Base-by-base conservation (phyloP, 2,113 vertebrate species). In the Callospermophilus lateralis region DNA sequence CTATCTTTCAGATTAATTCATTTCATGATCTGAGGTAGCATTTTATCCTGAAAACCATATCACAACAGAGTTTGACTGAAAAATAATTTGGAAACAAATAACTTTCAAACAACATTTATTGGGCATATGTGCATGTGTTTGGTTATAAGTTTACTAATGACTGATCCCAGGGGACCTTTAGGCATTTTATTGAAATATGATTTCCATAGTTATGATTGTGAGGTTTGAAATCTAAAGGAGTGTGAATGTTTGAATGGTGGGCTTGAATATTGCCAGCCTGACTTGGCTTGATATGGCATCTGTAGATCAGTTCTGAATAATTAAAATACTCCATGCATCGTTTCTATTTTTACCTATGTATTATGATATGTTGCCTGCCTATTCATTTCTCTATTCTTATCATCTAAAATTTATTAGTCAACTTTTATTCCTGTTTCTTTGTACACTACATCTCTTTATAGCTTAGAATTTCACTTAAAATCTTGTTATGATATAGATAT, bases 311-410 rank as follows among this genome's bases (percentile, higher is more conserved):
- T 1, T 53, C 30, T 77, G n/a, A 3, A 79, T 6, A 80, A 32
- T 0, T 17, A 61, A n/a, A 48, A 20, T 72, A 2, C 68, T 51
- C 28, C 42, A 63, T 68, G 76, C 22, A 17, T 26, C 42, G 15
- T 90, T 86, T 73, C 42, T 89, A 39, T 86, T 96, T 95, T 77
- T 48, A 91, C 70, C 24, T 76, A 2, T 67, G 4, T 81, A 45
- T 76, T 61, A 32, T 79, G 67, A 19, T 51, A 51, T 51, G 26
- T 6, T 70, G 11, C 3, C 28, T 79, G 17, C 4, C 7, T 70
- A 84, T 93, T 74, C 30, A 92, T 51, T 7, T 48, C 3, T 55
- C 45, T 72, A 28, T 42, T 81, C 80, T 9, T 2, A 65, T 58
- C 15, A 77, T 42, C 16, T 17, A 79, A 39, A 26, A 48, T 80